Conservation (phyloP, 2,888 invertebrate species). For the Dynastes grantii region DNA sequence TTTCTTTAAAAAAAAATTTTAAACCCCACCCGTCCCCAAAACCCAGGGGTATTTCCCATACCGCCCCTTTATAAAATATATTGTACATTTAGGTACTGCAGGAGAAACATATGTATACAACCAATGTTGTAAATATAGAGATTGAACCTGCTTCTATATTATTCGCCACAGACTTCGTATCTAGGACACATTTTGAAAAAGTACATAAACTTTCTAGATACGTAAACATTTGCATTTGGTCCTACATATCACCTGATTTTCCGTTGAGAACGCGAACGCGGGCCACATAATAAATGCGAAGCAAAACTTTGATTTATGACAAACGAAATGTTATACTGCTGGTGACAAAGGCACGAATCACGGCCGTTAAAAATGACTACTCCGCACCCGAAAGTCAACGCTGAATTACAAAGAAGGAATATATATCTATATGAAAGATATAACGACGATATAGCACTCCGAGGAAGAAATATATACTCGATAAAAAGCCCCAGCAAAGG, state of each 20-base stretch:
- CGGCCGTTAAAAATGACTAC: constrained; percentile 44
- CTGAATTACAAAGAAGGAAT: constrained; percentile 46
- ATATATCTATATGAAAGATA: constrained; percentile 41
- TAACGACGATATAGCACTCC: constrained; percentile 19
- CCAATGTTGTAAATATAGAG: too few relatives aligned
- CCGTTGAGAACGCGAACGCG: constrained; percentile 20
- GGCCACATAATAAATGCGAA: constrained; percentile 42
- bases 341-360: constrained; percentile 49
- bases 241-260: constrained; percentile 31
- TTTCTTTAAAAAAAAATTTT: too few relatives aligned
- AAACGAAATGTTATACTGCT: constrained; percentile 43
- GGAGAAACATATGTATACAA: too few relatives aligned
- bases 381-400: constrained; percentile 35
- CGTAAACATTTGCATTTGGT: constrained; percentile 27
- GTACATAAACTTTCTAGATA: constrained; percentile 18
- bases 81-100: too few relatives aligned
- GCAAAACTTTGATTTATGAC: constrained; percentile 49
- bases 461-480: constrained; percentile 29
- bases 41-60: too few relatives aligned
- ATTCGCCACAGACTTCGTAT: not conserved
- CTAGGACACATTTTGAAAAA: not conserved
- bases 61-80: too few relatives aligned
- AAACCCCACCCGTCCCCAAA: too few relatives aligned
- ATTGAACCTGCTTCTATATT: too few relatives aligned
- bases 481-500: constrained; percentile 16